These are phyloP conservation scores for Sorex fumeus DNA, from an alignment of 2,113 vertebrate genomes.

Conservation along the genomic window DNA sequence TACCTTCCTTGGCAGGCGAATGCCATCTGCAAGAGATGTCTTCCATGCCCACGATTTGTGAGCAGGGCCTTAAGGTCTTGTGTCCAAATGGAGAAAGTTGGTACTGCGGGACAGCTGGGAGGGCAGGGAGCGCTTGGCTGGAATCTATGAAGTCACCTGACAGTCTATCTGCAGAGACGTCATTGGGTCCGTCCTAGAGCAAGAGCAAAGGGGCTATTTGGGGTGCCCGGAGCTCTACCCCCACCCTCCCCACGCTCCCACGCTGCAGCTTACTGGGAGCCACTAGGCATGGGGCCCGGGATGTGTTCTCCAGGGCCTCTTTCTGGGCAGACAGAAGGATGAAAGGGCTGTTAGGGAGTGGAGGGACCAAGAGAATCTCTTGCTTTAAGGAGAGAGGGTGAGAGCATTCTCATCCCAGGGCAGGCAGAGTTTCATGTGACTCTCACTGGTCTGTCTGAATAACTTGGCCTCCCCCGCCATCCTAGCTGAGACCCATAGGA, in stretches of 20 bases:
- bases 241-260: too few species aligned
- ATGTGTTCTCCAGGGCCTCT: too few species aligned
- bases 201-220: too few species aligned
- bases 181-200: too few species aligned
- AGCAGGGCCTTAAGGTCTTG: background rate
- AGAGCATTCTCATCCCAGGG: background rate
- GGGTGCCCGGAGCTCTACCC: too few species aligned
- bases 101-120: background rate
- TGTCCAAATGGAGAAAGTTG: background rate
- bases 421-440: background rate
- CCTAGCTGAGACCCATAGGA: background rate
- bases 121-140: background rate
- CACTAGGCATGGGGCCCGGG: too few species aligned
- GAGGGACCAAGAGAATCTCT: background rate
- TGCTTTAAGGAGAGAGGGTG: background rate
- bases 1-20: background rate
- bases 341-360: background rate
- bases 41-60: accelerated
- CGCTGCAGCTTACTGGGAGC: too few species aligned
- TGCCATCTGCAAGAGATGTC: background rate
- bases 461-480: too few species aligned
- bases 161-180: too few species aligned
- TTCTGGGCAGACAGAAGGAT: too few species aligned
- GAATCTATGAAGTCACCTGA: background rate
- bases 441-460: background rate